Base-by-base conservation (phyloP, 92 coral and sea anemone genomes). In the Blastomussa wellsi region DNA sequence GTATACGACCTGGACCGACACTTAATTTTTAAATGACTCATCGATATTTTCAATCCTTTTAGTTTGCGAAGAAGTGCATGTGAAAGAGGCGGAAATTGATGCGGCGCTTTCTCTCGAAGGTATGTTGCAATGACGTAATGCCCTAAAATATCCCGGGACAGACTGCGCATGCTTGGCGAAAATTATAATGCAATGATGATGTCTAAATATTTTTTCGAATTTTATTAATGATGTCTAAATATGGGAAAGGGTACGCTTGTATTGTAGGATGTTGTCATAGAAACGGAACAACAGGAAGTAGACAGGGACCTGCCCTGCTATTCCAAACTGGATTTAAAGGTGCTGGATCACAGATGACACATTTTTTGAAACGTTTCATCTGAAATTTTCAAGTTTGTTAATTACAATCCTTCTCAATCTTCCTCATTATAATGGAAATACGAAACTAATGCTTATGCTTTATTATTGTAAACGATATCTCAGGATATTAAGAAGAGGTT, bases 31-130 rank as follows among this genome's bases (percentile, higher is more conserved):
- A n/a, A n/a, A n/a, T n/a, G n/a, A n/a, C n/a, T n/a, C n/a, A n/a
- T n/a, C n/a, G n/a, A n/a, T n/a, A n/a, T n/a, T 62, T 62, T 60
- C 11, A 9, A 62, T 22, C 24, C 64, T 62, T 28, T 11, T 47
- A 74, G 78, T 74, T 74, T 74, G 78, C 78, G 59, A 74, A 15
- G 78, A 74, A 41, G 78, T 74, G 19, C 57, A 47, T 26, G 78
- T 12, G 11, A 74, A 74, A 60, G 78, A 74, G 14, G 47, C 44
- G 59, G 60, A 74, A 47, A 74, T 74, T 38, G 78, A 57, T 24
- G 65, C 5, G 1, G 28, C 52, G 4, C 26, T 70, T 4, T 16
- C 42, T 10, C 44, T 22, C 3, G 78, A 74, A 74, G 78, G 78
- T 74, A 74, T 38, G 17, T 38, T 13, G 22, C 28, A 37, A 9